Evolutionary conservation across 1,140 invertebrate genomes (phyloP), one percentile per base, ranked within the genome.

Genomic region (Drosophila lowei): DNA sequence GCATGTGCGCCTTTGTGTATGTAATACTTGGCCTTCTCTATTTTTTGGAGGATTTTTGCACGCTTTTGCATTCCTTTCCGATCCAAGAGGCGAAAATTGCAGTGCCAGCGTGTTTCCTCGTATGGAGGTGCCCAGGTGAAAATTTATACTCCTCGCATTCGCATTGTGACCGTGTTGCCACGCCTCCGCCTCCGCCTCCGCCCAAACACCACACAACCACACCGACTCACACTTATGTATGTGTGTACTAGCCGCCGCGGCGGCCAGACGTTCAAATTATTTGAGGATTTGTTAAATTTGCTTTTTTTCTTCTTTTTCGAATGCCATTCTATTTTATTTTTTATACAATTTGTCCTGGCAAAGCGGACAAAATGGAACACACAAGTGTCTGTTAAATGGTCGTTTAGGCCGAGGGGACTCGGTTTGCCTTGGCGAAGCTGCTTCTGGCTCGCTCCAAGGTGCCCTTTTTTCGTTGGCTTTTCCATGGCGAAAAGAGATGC

Each of bases 221-320:
- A n/a, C n/a, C n/a, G n/a, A n/a, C n/a, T n/a, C n/a, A 21, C 25
- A 2, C 34, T 13, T 11, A 25, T 43, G 34, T 11, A 18, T 18
- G 18, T 18, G 18, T 43, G 34, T 25, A 28, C 53, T 46, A 34
- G 43, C 56, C 43, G 43, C n/a, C 23, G 15, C 44, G 65, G 59
- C 44, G 65, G 59, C 30, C 71, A 79, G 47, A 68, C 64, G 77
- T 66, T 80, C 77, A 85, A 86, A 86, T 86, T 86, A 85, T 85
- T 86, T 85, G 70, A 84, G 81, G 81, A 85, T 85, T 85, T 85
- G 81, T 74, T 81, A 74, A 77, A 75, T 81, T 85, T 85, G 43
- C 53, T 57, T 68, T 75, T 52, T 72, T 54, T 41, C 61, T 48
- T 59, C 73, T 66, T 64, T 38, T 62, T 53, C 48, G 66, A 58